Evolutionary conservation across 2,888 invertebrate species (phyloP).

Genomic region (Fissipunctia ypsillon): DNA sequence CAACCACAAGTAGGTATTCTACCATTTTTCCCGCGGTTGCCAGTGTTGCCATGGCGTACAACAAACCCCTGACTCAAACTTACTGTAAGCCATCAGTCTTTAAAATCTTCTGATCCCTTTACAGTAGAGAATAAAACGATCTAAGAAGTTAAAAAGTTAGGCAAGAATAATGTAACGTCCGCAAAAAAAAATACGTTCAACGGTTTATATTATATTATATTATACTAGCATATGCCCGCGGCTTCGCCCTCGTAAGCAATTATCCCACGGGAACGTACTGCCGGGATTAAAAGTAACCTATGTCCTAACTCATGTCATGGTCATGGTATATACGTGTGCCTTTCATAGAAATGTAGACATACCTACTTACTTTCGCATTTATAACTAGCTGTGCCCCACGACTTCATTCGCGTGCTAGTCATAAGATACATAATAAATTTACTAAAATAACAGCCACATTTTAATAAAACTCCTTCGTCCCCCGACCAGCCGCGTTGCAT

Average conservation of each 20-base stretch:
- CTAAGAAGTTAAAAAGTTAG: conserved; percentile 5
- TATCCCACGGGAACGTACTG: not conserved
- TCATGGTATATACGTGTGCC: not conserved
- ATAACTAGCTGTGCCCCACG: no score
- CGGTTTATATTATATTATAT: not conserved
- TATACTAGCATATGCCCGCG: no score
- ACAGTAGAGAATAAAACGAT: not conserved
- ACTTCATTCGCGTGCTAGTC: no score
- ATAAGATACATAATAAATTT: no score
- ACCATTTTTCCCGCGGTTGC: not conserved
- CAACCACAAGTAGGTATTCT: no score
- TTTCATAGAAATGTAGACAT: not conserved
- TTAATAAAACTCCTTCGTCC: no score
- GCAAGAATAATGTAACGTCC: no score
- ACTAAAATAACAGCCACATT: no score
- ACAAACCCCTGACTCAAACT: not conserved
- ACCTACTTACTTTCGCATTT: no score
- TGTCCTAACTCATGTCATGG: not conserved
- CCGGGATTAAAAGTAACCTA: not conserved
- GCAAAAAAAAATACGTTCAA: not conserved
- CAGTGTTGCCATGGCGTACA: not conserved
- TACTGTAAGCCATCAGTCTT: not conserved
- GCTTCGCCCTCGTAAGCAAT: not conserved
- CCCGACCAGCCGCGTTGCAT: no score
- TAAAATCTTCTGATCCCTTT: not conserved